phyloP scores from a whole-genome alignment of 2,797 vertebrate species.

The Microchirus variegatus region DNA sequence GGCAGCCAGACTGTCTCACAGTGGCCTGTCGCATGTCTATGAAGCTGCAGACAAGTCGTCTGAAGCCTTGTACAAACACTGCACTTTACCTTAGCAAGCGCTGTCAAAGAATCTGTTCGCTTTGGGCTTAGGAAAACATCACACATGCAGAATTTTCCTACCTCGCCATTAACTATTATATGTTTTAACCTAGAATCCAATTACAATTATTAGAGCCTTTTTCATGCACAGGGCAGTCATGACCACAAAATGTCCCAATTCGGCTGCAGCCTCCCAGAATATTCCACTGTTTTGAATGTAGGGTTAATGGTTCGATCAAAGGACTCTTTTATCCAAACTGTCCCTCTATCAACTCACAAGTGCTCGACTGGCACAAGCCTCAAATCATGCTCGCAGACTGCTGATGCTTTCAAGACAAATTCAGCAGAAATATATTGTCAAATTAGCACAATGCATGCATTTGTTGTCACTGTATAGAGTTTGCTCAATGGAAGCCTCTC shows the following conservation, averaged over 20 bases:
- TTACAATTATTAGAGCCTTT: conserved; percentile 61
- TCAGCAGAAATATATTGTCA: conserved; percentile 17
- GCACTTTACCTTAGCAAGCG: conserved; percentile 51
- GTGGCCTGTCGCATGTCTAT: conserved; percentile 68
- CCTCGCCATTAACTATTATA: conserved; percentile 59
- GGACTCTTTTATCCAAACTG: conserved; percentile 51
- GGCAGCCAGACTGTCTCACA: conserved; percentile 74
- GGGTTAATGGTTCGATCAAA: conserved; percentile 52
- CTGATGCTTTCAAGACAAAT: conserved; percentile 24
- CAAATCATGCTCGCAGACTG: conserved; percentile 29
- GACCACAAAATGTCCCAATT: conserved; percentile 56
- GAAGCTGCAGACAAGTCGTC: conserved; percentile 69
- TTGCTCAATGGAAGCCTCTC: conserved; percentile 45
- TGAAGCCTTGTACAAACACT: conserved; percentile 67
- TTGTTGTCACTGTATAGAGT: conserved; percentile 3
- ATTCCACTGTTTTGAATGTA: conserved; percentile 52
- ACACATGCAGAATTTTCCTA: conserved; percentile 56
- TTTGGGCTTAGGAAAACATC: conserved; percentile 60
- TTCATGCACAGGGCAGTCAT: conserved; percentile 37
- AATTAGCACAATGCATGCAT: conserved; percentile 5
- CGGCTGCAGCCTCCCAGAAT: conserved; percentile 36
- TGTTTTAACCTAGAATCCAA: conserved; percentile 48
- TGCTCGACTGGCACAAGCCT: conserved; percentile 13
- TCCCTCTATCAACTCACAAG: conserved; percentile 42
- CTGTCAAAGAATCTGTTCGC: conserved; percentile 59